phyloP scores from a whole-genome alignment of 1,140 invertebrate species.

The Bombus difficillimus region DNA sequence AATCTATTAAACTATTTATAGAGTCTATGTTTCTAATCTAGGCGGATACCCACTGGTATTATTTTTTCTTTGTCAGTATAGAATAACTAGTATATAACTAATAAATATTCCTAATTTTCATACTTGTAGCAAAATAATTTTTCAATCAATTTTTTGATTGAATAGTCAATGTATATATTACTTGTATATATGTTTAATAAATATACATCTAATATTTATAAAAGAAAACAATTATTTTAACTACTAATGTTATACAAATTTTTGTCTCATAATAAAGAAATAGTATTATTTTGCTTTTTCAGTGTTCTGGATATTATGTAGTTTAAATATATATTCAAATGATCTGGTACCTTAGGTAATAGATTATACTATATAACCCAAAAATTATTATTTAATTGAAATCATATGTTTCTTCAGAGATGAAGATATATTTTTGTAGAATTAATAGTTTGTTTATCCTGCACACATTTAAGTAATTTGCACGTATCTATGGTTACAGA shows the following conservation, averaged over 20 bases:
- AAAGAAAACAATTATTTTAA: background rate
- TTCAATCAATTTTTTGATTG: background rate
- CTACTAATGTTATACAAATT: background rate
- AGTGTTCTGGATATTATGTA: background rate
- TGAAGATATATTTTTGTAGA: slow-evolving; percentile 1
- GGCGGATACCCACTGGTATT: background rate
- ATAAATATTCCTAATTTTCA: background rate
- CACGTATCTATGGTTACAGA: slow-evolving; percentile 6
- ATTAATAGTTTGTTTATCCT: slow-evolving; percentile 15
- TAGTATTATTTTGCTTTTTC: background rate
- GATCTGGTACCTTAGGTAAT: slow-evolving; percentile 1
- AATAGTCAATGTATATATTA: background rate
- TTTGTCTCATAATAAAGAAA: background rate
- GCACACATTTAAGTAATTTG: slow-evolving; percentile 30
- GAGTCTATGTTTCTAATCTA: background rate
- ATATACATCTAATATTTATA: background rate
- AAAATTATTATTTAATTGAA: slow-evolving; percentile 14
- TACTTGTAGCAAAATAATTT: background rate
- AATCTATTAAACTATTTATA: background rate
- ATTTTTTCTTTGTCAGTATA: background rate
- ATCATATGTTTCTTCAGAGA: background rate
- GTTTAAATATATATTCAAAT: slow-evolving; percentile 2
- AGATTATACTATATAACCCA: background rate
- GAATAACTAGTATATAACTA: background rate
- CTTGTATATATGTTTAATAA: slow-evolving; percentile 1